phyloP scores from a whole-genome alignment of 2,113 vertebrate species.

The Hippocampus guttulatus region DNA sequence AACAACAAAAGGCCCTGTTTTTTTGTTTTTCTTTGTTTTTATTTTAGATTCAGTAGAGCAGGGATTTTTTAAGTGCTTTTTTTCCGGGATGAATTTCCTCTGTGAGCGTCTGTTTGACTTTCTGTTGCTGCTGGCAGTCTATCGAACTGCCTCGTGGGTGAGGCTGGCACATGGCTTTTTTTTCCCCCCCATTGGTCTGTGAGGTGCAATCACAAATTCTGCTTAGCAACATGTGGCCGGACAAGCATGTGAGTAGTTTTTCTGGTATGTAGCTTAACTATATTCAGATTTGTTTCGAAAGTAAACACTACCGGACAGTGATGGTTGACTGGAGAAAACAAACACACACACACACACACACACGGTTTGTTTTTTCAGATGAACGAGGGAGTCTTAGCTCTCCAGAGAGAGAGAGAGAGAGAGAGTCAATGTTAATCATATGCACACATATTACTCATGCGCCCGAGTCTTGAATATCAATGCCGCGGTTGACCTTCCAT shows the following conservation, averaged over 20 bases:
- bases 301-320: constrained; percentile 8
- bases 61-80: not conserved
- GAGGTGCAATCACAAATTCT: not conserved
- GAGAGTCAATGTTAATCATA: constrained; percentile 39
- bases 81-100: not conserved
- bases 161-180: not conserved
- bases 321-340: not conserved
- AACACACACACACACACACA: no score
- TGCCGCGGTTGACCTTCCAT: constrained; percentile 43
- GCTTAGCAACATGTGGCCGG: constrained; percentile 3
- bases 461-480: constrained; percentile 49
- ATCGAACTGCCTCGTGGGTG: not conserved
- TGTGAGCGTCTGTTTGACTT: not conserved
- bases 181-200: not conserved
- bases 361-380: constrained; percentile 51
- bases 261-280: not conserved
- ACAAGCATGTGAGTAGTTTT: not conserved
- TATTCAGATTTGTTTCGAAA: not conserved
- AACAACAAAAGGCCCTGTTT: not conserved
- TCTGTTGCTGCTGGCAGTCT: not conserved
- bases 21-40: not conserved
- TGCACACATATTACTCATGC: constrained; percentile 42
- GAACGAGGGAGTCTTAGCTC: constrained; percentile 30
- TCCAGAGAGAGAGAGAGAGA: not conserved
- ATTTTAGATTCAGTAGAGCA: not conserved